Percentiles rank a stretch among this genome's conserved stretches.
Evolutionary conservation across 1,140 invertebrate species (phyloP).

Genomic region (Diabrotica virgifera): DNA sequence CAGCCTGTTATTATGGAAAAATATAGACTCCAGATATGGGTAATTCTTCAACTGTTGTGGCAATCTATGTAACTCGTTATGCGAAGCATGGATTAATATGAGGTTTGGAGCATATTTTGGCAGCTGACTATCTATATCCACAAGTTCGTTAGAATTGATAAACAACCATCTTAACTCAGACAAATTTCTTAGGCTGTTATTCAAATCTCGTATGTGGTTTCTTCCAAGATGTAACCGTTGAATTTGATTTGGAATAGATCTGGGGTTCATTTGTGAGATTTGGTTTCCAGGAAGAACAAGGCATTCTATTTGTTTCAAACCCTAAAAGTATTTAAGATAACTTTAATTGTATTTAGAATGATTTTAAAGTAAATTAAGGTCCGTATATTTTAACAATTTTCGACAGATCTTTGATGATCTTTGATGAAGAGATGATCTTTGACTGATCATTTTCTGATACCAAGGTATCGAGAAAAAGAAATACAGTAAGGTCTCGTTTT

Average conservation of each 20-base stretch:
- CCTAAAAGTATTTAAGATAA: slow-evolving; percentile 48
- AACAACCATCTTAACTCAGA: slow-evolving; percentile 72
- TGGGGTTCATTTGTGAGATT: slow-evolving; percentile 50
- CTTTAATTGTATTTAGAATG: too few relatives aligned
- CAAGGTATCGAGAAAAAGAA: too few relatives aligned
- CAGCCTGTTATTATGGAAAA: slow-evolving; percentile 68
- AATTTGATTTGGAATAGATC: slow-evolving; percentile 53
- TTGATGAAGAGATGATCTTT: too few relatives aligned
- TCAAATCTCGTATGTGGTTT: slow-evolving; percentile 69
- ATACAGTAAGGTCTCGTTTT: too few relatives aligned
- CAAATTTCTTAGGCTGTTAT: slow-evolving; percentile 65
- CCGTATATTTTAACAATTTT: too few relatives aligned
- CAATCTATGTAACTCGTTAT: slow-evolving; percentile 66
- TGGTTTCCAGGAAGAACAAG: slow-evolving; percentile 69
- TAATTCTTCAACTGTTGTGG: slow-evolving; percentile 67
- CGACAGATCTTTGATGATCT: too few relatives aligned
- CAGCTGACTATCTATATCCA: slow-evolving; percentile 69
- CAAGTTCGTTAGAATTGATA: slow-evolving; percentile 71
- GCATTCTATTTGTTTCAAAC: slow-evolving; percentile 64
- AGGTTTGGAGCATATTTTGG: slow-evolving; percentile 64
- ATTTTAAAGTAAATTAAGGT: too few relatives aligned
- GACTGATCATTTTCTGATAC: too few relatives aligned
- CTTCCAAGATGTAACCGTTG: slow-evolving; percentile 68
- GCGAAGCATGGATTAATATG: slow-evolving; percentile 65
- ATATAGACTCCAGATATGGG: slow-evolving; percentile 63